Base-by-base conservation (phyloP, 2,888 invertebrate species). In the Melanchra persicariae region DNA sequence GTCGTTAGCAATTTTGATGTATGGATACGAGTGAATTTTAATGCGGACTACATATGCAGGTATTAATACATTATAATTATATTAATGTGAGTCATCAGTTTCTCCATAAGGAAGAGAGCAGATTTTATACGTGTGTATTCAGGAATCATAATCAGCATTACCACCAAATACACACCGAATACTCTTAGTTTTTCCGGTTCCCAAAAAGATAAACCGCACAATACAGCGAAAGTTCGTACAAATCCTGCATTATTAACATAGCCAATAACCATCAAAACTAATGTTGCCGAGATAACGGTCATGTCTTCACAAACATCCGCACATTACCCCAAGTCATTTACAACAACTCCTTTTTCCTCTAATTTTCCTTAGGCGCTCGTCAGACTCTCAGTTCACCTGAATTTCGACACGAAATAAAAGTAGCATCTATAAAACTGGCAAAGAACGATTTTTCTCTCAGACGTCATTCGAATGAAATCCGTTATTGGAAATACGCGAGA, bases 251-350 rank as follows among this genome's bases (percentile, higher is more conserved):
- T 83, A 83, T 84, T 80, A 81, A 82, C 76, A 76, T 26, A 66
- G 67, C 74, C 80, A 85, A 84, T 87, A 85, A 87, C 79, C 84
- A 83, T 87, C 82, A 85, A 85, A 74, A 74, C 65, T 79, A 79
- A 87, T 78, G 85, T 59, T 78, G 70, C 67, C 61, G 34, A 82
- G 84, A 84, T 83, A 84, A 83, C 83, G 77, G 83, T 82, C 81
- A 79, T 84, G 85, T 87, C 87, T 86, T 79, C 76, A 83, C 80
- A 85, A 88, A 86, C 79, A 82, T 85, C 81, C 84, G 62, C 80
- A 81, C 84, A 85, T 87, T 87, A 85, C 85, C 85, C 85, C 84
- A 72, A 84, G 79, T 83, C 80, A 85, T 87, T 87, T 86, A 79
- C 84, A 81, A 85, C 81, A 79, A 82, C 74, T 74, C 71, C 77